Evolutionary conservation across 1,140 invertebrate genomes (phyloP).

Genomic region (Yoshiicerus persimilis): DNA sequence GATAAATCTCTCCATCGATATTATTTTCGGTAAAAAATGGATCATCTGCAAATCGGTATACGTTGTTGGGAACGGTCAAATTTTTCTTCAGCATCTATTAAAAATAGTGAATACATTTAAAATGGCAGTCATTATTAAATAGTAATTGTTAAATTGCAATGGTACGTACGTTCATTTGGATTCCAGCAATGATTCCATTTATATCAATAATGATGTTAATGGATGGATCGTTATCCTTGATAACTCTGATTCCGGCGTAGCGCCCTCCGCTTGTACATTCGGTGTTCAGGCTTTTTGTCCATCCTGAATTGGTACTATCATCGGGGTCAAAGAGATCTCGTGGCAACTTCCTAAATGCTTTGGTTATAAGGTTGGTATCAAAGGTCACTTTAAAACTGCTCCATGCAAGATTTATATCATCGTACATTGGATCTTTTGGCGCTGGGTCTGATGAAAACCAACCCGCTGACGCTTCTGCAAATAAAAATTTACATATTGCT

Average conservation of each 20-base stretch:
- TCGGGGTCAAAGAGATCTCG: background rate
- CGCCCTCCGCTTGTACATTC: background rate
- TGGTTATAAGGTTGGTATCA: background rate
- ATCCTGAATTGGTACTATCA: background rate
- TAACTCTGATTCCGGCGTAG: background rate
- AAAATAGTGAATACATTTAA: background rate
- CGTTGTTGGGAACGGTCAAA: background rate
- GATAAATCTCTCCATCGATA: background rate
- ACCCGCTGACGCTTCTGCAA: too few species aligned
- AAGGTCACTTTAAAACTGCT: too few species aligned
- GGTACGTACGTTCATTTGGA: constrained; percentile 24
- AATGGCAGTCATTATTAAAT: background rate
- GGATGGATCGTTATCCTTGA: background rate
- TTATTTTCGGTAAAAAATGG: background rate
- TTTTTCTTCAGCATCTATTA: background rate
- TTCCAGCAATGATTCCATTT: constrained; percentile 37
- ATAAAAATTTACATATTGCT: too few species aligned
- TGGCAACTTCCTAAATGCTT: background rate
- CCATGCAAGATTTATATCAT: too few species aligned
- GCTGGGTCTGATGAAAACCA: too few species aligned
- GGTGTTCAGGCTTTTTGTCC: background rate
- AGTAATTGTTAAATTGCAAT: background rate
- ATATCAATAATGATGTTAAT: constrained; percentile 25
- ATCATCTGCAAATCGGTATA: background rate
- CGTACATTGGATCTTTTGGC: too few species aligned